Base-by-base conservation (phyloP, 2,888 invertebrate species). In the Orchesella flavescens region DNA sequence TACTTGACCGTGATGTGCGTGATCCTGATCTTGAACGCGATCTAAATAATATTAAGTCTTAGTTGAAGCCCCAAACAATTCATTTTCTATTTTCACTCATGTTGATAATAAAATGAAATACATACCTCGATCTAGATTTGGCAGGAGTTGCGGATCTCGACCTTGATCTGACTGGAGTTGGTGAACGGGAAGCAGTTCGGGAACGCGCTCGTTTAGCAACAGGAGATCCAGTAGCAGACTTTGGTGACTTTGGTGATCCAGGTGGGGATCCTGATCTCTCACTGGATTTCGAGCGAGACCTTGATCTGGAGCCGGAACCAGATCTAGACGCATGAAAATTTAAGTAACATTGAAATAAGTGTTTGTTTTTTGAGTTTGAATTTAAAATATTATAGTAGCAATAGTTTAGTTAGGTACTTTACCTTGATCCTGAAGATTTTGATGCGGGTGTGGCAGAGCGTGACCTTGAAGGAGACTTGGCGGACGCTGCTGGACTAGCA, bases 1-100 rank as follows among this genome's bases (percentile, higher is more conserved):
- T 73, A 7, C 90, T 90, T 78, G 91, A 92, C 80, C 91, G 88
- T 1, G 77, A 77, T 0, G 89, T 89, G 12, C 88, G 91, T 0
- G 92, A 91, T 84, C 91, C 91, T 0, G 91, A 89, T 24, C 85
- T 78, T 0, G 75, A 69, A 4, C 78, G 90, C 17, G 91, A 91
- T 23, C 90, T 90, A 83, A 89, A 90, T 34, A 7, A 34, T 34
- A n/a, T n/a, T n/a, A n/a, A n/a, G n/a, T n/a, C n/a, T n/a, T n/a
- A n/a, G n/a, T 34, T 34, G 34, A 34, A 34, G 34, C 3, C 7
- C 34, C 34, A 4, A 4, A 7, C 34, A 34, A 34, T 2, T 34
- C 34, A 34, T 34, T 34, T 2, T 34, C 7, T 4, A 7, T 7
- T 34, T 34, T n/a, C n/a, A n/a, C n/a, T n/a, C 3, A 10, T 53